These are phyloP conservation scores for Notamacropus eugenii DNA, from an alignment of 2,797 vertebrate genomes.

Conservation along the genomic window DNA sequence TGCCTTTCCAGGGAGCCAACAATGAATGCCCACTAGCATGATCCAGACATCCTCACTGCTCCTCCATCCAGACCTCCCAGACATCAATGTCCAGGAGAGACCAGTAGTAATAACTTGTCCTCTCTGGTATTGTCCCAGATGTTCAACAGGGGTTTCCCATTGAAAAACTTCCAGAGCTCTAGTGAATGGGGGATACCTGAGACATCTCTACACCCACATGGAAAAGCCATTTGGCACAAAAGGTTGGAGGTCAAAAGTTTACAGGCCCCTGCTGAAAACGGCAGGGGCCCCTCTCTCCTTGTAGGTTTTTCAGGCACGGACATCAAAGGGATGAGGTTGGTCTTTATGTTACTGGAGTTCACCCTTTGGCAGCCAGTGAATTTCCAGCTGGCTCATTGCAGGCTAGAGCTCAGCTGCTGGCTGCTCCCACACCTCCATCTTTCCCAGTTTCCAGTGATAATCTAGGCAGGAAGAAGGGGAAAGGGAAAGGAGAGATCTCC, in stretches of 20 bases:
- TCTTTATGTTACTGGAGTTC: conserved; percentile 81
- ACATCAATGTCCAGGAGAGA: neutral
- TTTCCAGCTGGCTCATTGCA: conserved; percentile 83
- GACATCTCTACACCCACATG: conserved; percentile 75
- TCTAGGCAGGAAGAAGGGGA: neutral
- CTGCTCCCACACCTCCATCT: conserved; percentile 76
- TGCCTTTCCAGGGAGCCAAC: fast-evolving
- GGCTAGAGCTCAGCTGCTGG: conserved; percentile 61
- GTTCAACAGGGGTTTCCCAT: conserved; percentile 65
- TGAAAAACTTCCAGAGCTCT: conserved; percentile 63
- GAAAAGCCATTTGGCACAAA: conserved; percentile 82
- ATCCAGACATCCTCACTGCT: neutral
- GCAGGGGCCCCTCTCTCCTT: conserved; percentile 70
- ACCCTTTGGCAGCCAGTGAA: conserved; percentile 81
- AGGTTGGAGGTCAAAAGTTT: conserved; percentile 87
- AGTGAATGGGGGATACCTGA: conserved; percentile 64
- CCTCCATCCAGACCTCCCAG: neutral
- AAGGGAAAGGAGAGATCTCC: neutral
- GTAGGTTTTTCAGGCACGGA: conserved; percentile 76
- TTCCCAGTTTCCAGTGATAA: conserved; percentile 44
- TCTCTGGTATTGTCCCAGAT: conserved; percentile 27
- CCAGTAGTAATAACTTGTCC: conserved; percentile 39
- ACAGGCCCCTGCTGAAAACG: conserved; percentile 83
- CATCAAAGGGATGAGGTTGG: conserved; percentile 82
- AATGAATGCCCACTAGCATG: neutral